These are phyloP conservation scores for Cuculus canorus DNA, from an alignment of 2,797 vertebrate genomes.

Conservation along the genomic window DNA sequence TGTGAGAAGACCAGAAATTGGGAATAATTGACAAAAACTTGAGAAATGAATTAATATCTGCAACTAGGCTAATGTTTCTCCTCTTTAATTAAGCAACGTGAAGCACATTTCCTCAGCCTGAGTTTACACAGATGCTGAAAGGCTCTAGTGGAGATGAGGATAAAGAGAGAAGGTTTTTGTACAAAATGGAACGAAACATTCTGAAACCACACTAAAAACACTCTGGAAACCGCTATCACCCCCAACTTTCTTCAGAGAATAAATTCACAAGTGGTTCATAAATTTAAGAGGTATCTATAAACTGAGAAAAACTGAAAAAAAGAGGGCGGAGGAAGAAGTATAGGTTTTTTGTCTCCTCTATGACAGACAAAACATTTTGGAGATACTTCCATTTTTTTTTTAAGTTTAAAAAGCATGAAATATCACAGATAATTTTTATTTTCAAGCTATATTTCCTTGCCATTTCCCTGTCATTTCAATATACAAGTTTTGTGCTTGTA, in stretches of 20 bases:
- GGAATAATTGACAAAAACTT: slow-evolving; percentile 7
- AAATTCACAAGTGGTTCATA: neutral
- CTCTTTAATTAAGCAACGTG: neutral
- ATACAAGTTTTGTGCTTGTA: neutral
- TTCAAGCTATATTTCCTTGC: fast-evolving
- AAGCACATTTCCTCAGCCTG: neutral
- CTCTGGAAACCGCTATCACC: neutral
- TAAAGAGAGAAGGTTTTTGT: neutral
- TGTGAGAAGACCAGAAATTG: neutral
- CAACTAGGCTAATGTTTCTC: neutral
- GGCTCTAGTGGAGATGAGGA: neutral
- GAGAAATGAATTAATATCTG: slow-evolving; percentile 10
- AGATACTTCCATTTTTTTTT: neutral
- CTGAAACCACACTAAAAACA: neutral
- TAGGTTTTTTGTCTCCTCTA: neutral
- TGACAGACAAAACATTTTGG: neutral
- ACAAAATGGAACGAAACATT: neutral
- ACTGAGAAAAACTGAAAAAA: neutral
- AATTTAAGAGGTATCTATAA: neutral
- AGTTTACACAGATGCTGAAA: neutral
- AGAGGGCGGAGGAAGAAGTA: neutral
- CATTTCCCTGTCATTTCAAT: neutral
- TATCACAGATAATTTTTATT: neutral
- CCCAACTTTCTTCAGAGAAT: neutral
- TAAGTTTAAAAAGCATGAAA: neutral